Conservation (phyloP, 2,888 invertebrate species). For the Drosophila macrospina region DNA sequence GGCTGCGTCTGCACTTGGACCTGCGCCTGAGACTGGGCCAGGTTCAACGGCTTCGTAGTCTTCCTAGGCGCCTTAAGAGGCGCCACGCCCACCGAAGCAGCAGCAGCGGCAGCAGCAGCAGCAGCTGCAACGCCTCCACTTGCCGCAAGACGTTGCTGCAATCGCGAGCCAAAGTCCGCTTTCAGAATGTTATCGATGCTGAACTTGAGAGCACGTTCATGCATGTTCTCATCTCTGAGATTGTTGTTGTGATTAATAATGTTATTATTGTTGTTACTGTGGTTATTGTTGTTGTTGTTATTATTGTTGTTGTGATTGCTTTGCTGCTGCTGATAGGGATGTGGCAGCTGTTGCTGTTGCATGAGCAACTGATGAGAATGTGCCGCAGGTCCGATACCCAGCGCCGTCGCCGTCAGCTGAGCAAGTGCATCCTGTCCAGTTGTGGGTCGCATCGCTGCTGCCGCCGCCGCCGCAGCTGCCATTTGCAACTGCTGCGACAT, state of each 20-base stretch:
- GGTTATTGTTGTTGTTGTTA: conserved; percentile 62
- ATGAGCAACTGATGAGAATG: conserved; percentile 47
- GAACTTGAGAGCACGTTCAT: conserved; percentile 90
- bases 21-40: conserved; percentile 58
- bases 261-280: conserved; percentile 56
- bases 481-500: conserved; percentile 85
- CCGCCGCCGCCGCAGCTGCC: conserved; percentile 81
- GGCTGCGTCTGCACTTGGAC: conserved; percentile 60
- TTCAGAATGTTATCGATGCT: conserved; percentile 94
- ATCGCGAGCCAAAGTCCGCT: conserved; percentile 91
- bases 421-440: conserved; percentile 76
- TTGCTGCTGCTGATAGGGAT: conserved; percentile 70
- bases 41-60: conserved; percentile 57
- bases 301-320: conserved; percentile 58
- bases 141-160: conserved; percentile 58
- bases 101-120: conserved; percentile 8
- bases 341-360: conserved; percentile 59
- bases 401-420: conserved; percentile 83
- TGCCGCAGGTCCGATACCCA: conserved; percentile 55
- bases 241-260: conserved; percentile 62
- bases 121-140: conserved; percentile 27
- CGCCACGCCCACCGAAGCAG: conserved; percentile 9
- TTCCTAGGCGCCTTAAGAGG: conserved; percentile 59
- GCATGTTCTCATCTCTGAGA: conserved; percentile 83
- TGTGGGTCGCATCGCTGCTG: conserved; percentile 60